phyloP scores from a whole-genome alignment of 2,888 invertebrate species.

The Cistogaster globosa region DNA sequence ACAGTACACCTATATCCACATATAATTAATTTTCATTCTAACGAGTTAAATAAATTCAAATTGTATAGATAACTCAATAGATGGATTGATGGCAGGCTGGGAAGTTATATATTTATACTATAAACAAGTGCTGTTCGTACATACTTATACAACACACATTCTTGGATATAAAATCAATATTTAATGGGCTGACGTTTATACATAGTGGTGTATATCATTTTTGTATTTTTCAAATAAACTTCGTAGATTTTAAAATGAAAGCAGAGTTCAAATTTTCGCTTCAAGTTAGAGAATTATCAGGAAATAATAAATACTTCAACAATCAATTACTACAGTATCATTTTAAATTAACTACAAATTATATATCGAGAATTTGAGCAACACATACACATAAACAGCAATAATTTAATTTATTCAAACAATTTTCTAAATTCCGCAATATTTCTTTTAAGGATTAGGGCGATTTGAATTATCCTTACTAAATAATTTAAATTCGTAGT shows the following conservation, averaged over 20 bases:
- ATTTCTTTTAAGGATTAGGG: background rate
- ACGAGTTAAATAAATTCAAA: too few relatives aligned
- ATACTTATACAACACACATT: background rate
- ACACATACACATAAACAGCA: too few relatives aligned
- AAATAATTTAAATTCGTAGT: background rate
- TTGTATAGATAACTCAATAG: slow-evolving; percentile 26
- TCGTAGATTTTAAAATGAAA: background rate
- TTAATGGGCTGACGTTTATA: slow-evolving; percentile 18
- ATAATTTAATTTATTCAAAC: background rate
- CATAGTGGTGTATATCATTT: too few relatives aligned
- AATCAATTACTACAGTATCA: slow-evolving; percentile 34
- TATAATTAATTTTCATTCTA: too few relatives aligned
- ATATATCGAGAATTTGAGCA: background rate
- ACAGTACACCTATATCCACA: too few relatives aligned
- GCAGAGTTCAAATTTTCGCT: background rate
- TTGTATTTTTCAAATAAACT: slow-evolving; percentile 1
- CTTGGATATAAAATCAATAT: background rate
- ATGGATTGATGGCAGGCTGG: background rate
- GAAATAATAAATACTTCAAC: slow-evolving; percentile 30
- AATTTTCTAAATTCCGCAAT: background rate
- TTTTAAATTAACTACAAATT: slow-evolving; percentile 19
- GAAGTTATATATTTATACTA: slow-evolving; percentile 1
- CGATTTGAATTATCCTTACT: too few relatives aligned
- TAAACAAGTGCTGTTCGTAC: slow-evolving; percentile 13
- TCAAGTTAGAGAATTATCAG: background rate